Evolutionary conservation across 1,140 invertebrate genomes (phyloP), one percentile per base, ranked within the genome.

Genomic region (Eupristina koningsbergeri): DNA sequence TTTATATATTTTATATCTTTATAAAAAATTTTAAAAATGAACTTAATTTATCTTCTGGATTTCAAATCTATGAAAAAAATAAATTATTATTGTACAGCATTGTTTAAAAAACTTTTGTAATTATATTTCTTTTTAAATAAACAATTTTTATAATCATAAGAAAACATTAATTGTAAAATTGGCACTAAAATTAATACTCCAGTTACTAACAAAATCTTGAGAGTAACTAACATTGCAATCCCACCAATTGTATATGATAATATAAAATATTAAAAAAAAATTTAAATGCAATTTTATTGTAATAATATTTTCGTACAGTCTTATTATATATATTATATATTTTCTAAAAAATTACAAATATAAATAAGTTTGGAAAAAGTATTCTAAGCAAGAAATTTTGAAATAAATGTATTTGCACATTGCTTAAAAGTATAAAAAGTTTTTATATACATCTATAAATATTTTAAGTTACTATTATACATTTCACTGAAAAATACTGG

Each of bases 191-290:
- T 47, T 29, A 74, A 74, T 74, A 0, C 7, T 74, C 26, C 8
- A 26, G 15, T n/a, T 36, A 53, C 34, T 39, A 61, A 74, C 19
- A 61, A 45, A 61, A 81, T n/a, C 22, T 47, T 61, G 50, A 45
- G 26, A 11, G 53, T 58, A 81, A 61, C 3, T 41, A 74, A 31
- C 7, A 81, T 26, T 61, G 15, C 45, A 15, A 36, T 58, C 31
- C 67, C 58, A 53, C 41, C n/a, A 3, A 73, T 50, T 61, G 47
- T 81, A 53, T 81, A 85, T 75, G 85, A 81, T 87, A 50, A 58
- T 69, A 83, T 86, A 88, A 88, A 86, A 88, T 83, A 82, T 77
- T 75, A n/a, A 31, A 85, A 85, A 80, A 74, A 63, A 50, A n/a
- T n/a, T 75, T 80, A 34, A 73, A 67, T 8, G 58, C 13, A 76